Evolutionary conservation across 2,888 invertebrate genomes (phyloP).

Genomic region (Laspeyria flexula): DNA sequence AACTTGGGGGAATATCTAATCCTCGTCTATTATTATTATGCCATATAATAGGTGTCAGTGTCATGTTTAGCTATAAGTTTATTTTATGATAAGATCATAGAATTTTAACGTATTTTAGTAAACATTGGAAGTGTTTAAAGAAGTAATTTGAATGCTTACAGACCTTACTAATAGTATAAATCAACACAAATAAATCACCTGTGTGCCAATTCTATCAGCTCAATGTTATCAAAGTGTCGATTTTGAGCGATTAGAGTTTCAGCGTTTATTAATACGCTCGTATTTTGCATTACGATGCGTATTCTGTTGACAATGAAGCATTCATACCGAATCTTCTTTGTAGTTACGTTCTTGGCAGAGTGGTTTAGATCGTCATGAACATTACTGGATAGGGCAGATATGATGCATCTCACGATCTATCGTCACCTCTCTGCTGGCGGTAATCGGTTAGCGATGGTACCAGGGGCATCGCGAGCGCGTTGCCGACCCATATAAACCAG

Average conservation of each 20-base stretch:
- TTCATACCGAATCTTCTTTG: too few relatives aligned
- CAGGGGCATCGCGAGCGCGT: too few relatives aligned
- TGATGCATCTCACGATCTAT: too few relatives aligned
- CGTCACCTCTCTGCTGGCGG: too few relatives aligned
- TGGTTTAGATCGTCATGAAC: too few relatives aligned
- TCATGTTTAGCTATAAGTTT: conserved; percentile 40
- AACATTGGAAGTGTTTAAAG: conserved; percentile 22
- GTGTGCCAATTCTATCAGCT: conserved; percentile 24
- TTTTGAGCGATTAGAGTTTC: neutral
- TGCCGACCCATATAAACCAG: too few relatives aligned
- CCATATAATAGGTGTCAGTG: conserved; percentile 54
- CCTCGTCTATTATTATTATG: conserved; percentile 52
- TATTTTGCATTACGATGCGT: too few relatives aligned
- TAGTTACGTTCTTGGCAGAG: too few relatives aligned
- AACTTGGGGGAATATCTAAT: conserved; percentile 63
- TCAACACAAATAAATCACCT: conserved; percentile 43
- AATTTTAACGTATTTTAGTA: conserved; percentile 15
- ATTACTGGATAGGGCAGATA: too few relatives aligned
- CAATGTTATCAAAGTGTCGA: neutral
- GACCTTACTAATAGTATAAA: conserved; percentile 16
- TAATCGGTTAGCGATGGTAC: too few relatives aligned
- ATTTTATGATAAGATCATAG: conserved; percentile 12
- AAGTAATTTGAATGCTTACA: conserved; percentile 22
- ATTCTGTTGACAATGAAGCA: too few relatives aligned
- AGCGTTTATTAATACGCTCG: neutral